Evolutionary conservation across 2,113 vertebrate species (phyloP).

Genomic region (Setophaga coronata): DNA sequence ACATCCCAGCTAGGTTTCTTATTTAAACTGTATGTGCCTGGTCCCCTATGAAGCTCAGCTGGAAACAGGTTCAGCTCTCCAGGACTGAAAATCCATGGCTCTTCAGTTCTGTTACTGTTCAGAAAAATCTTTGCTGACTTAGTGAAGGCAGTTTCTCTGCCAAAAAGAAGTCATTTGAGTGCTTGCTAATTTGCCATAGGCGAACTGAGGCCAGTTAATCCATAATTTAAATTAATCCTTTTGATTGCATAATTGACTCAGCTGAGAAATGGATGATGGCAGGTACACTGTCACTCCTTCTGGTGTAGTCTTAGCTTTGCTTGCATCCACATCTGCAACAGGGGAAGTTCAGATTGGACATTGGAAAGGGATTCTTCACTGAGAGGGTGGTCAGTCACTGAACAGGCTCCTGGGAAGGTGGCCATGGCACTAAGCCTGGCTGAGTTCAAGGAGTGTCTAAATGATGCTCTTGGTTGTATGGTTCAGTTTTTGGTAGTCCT

Average conservation of each 20-base stretch:
- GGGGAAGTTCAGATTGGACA: not conserved
- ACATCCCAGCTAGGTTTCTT: not conserved
- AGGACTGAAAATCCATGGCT: not conserved
- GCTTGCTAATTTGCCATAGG: not conserved
- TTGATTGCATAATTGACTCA: not conserved
- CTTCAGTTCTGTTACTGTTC: not conserved
- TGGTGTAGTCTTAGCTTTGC: not conserved
- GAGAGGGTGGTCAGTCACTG: not conserved
- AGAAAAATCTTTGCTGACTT: not conserved
- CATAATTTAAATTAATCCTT: not conserved
- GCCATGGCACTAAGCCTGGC: not conserved
- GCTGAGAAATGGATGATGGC: not conserved
- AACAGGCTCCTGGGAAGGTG: not conserved
- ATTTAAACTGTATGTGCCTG: not conserved
- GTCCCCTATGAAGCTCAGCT: not conserved
- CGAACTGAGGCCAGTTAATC: not conserved
- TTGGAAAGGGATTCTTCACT: not conserved
- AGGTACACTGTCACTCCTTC: not conserved
- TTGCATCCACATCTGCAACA: not conserved
- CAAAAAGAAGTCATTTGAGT: not conserved
- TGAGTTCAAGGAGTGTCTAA: not conserved
- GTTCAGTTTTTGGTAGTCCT: not conserved
- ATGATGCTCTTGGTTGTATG: fast-evolving
- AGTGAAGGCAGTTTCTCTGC: not conserved
- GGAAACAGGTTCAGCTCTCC: not conserved